Evolutionary conservation across 1,140 invertebrate species (phyloP), one percentile per base, ranked within the genome.

Genomic region (Glossosoma conforme): DNA sequence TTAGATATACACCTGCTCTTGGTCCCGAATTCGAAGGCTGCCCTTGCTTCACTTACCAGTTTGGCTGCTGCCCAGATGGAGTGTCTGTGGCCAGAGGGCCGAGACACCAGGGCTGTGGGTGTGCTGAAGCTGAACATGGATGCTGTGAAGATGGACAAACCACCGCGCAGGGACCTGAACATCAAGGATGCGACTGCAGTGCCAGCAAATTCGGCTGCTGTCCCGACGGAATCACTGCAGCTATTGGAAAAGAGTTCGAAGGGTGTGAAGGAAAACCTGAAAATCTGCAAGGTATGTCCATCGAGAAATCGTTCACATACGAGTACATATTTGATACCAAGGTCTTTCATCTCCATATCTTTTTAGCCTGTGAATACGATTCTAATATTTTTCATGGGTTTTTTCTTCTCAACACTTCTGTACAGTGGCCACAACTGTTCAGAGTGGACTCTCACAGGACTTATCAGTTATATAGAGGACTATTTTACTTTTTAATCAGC

Each of bases 11-110:
- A 47, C 67, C 84, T 65, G 77, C 83, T 44, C 65, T 65, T 61
- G 85, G 91, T 32, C 77, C 82, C 2, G 78, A 88, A 41, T 87
- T 77, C 58, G 76, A 84, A 62, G 92, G 91, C 3, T 95, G 93
- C 64, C 77, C 80, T 0, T 96, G 93, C 65, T 79, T 89, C 60
- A 87, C 89, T 5, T 89, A 86, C 65, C 84, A 92, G 62, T 95
- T 92, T 65, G 93, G 93, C 14, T 97, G 94, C 65, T 97, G 96
- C 66, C 82, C 86, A 10, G 94, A 98, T 75, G 93, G 92, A 0
- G 72, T 89, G 30, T 88, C 85, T 1, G 68, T 81, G 24, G 87
- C 93, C 13, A 81, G 81, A 62, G 93, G 91, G 52, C 84, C 85
- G 1, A 76, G 79, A 42, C 67, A 77, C 46, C 83, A 85, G 65